Base-by-base conservation (phyloP, 2,888 invertebrate genomes). In the Philhelius pedissequus region DNA sequence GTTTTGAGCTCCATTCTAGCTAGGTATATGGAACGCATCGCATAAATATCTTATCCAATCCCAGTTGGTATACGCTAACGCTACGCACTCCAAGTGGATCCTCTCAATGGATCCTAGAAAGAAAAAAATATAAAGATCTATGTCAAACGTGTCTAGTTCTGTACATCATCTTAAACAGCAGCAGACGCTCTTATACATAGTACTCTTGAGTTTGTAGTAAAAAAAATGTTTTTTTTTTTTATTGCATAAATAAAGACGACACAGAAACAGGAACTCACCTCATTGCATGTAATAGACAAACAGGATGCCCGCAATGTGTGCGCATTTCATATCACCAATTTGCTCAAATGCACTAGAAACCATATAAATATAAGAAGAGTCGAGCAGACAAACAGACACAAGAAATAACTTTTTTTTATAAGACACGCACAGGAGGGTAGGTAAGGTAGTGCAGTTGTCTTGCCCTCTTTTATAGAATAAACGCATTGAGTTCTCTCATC, bases 261-360 rank as follows among this genome's bases (percentile, higher is more conserved):
- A 60, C 8, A 52, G 62, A 69, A 69, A 69, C 62, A 69, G 60
- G 70, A 77, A 69, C 60, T 69, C 69, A 60, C 70, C 69, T 52
- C 60, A 77, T 77, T 62, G n/a, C 32, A 32, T 77, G 60, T 69
- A 69, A 77, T 69, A 69, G 60, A 52, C 22, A 69, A 69, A 32
- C 69, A 52, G 54, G 56, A 71, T 48, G n/a, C 62, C 62, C 45
- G 40, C 50, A 50, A 43, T 27, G 64, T 64, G 64, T 54, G 30
- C 48, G 56, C 30, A 71, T 77, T 71, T 70, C 77, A 64, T 71
- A 48, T 64, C 27, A 45, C 38, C 62, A 71, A 77, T 77, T 62
- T 77, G 71, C 77, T 70, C 32, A 60, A 62, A 70, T 70, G 60
- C 62, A 77, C 68, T 77, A 22, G 35, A 56, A 71, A 48, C 25